These are phyloP conservation scores for Lottia gigantea DNA, from an alignment of 2,888 invertebrate genomes.

Conservation along the genomic window DNA sequence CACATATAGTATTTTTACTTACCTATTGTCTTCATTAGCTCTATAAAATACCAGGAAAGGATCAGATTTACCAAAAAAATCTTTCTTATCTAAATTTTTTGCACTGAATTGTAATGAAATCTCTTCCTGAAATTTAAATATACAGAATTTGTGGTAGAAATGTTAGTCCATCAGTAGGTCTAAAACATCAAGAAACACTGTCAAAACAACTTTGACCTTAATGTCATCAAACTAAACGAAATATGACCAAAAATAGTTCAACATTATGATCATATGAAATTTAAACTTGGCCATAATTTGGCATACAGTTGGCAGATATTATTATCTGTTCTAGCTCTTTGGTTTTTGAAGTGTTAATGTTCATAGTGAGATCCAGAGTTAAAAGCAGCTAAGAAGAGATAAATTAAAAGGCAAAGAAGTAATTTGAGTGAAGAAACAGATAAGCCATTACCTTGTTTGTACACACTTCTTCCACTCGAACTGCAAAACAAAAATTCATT, in stretches of 20 bases:
- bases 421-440: too few relatives aligned
- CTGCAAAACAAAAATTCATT: conserved; percentile 40
- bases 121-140: conserved; percentile 55
- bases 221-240: too few relatives aligned
- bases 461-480: conserved; percentile 59
- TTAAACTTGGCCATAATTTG: too few relatives aligned
- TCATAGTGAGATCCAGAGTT: too few relatives aligned
- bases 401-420: too few relatives aligned
- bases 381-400: too few relatives aligned
- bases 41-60: conserved; percentile 69
- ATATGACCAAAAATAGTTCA: not conserved
- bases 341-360: too few relatives aligned
- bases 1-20: conserved; percentile 23
- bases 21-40: conserved; percentile 69
- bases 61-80: conserved; percentile 71
- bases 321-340: too few relatives aligned
- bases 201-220: not conserved
- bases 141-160: conserved; percentile 14
- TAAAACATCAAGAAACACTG: not conserved
- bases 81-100: conserved; percentile 69
- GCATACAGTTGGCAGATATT: too few relatives aligned
- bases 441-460: conserved; percentile 53
- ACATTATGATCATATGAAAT: too few relatives aligned
- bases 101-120: conserved; percentile 65
- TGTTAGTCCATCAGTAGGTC: too few relatives aligned